Percentiles rank a stretch among this genome's conserved stretches.
Evolutionary conservation across 2,888 invertebrate species (phyloP).

Genomic region (Athalia rosae): DNA sequence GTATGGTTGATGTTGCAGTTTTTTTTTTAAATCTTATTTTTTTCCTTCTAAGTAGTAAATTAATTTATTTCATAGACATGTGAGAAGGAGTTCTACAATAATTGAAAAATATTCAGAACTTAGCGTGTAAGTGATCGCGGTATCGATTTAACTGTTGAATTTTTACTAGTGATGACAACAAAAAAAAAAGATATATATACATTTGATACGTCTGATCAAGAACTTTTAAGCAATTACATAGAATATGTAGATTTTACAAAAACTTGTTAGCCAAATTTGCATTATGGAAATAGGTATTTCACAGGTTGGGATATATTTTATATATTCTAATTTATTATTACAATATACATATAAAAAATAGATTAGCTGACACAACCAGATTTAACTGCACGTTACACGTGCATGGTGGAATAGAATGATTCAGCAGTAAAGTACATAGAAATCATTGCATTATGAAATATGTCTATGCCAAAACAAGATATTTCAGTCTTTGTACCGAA

Average conservation of each 20-base stretch:
- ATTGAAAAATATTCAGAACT: no score
- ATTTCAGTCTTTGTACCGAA: not conserved
- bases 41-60: not conserved
- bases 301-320: constrained; percentile 10
- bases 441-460: not conserved
- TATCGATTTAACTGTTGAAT: no score
- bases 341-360: not conserved
- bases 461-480: not conserved
- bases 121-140: no score
- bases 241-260: not conserved
- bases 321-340: constrained; percentile 15
- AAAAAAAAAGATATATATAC: no score
- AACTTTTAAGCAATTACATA: not conserved
- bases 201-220: not conserved
- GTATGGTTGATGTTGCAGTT: not conserved
- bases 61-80: not conserved
- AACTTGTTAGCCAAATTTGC: not conserved
- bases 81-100: not conserved
- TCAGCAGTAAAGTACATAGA: not conserved
- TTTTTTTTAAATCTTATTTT: not conserved
- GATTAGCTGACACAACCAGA: not conserved
- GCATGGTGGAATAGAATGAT: no score
- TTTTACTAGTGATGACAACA: no score
- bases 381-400: constrained; percentile 1
- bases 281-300: not conserved